Evolutionary conservation across 2,888 invertebrate species (phyloP), one percentile per base, ranked within the genome.

Genomic region (Xanthia togata): DNA sequence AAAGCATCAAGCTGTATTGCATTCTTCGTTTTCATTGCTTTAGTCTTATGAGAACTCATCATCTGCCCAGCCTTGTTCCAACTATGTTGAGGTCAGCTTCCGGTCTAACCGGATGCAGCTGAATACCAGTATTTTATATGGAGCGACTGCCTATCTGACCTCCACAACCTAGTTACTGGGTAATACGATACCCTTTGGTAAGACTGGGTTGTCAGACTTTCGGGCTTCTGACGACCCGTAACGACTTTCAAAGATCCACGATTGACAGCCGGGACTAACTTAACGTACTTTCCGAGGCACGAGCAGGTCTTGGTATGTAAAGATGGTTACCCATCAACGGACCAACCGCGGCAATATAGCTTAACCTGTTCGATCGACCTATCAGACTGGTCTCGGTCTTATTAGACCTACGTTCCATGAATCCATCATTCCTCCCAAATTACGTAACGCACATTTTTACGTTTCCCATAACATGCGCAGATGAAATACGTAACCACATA

Each of bases 401-500:
- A 26, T 5, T 1, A 35, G 9, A 31, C 44, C 62, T 35, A 53
- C 5, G 44, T 26, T 4, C 23, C 41, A 55, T 50, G 11, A 64
- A 57, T 50, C 9, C 8, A 50, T 50, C 0, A 2, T 12, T n/a
- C 57, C 12, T 44, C 26, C 11, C 2, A 64, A 12, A 77, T 83
- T 47, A 79, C 70, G 44, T 73, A 75, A 86, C 73, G 62, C 20
- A 77, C 9, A 60, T 57, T 79, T 77, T 71, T 73, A 79, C 70
- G 73, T 77, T 65, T 14, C 47, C 62, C 70, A 55, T 62, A 73
- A 20, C 38, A 70, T 59, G 23, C n/a, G 31, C 64, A 72, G 53
- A 83, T 73, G 59, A 76, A 70, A 85, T 72, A 84, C 76, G 83
- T 78, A 80, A 86, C 63, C 65, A 47, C 53, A 82, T 38, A 68